Base-by-base conservation (phyloP, 2,113 vertebrate species). In the Catagonus wagneri region DNA sequence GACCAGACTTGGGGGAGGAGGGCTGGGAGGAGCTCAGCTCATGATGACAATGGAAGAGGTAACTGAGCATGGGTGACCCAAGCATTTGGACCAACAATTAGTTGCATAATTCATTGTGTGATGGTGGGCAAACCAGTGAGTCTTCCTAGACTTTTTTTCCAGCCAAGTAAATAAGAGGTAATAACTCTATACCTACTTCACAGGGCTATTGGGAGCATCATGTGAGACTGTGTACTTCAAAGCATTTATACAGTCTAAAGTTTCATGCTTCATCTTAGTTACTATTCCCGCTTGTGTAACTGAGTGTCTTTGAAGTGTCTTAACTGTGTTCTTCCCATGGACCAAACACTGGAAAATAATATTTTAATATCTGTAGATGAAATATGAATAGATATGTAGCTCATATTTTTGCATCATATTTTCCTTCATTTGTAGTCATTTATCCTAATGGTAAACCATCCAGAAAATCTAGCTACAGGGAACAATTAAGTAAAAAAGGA, bases 291-390 rank as follows among this genome's bases (percentile, higher is more conserved):
- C 29, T 83, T 89, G 63, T 89, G 6, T 56, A 81, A 79, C 34
- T 65, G 50, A 92, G 69, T 83, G 75, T 83, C 87, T 96, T 65
- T n/a, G 13, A 89, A 79, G 71, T 84, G 61, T 84, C 76, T 83
- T 83, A 69, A 72, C 22, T 25, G 29, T 84, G 39, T 88, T 93
- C 81, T 83, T 94, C 79, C 75, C 19, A 78, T 36, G 54, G 85
- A 74, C n/a, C 34, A 91, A 94, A 88, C 14, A 85, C 3, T 58
- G 56, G 56, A 89, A 97, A 93, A 78, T 61, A 66, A 61, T 74
- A 94, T 66, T 95, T 97, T 96, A 96, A 90, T 87, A 96, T 84
- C 58, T 80, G 65, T 75, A 90, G 81, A 80, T 79, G 68, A 97
- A 97, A 88, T 32, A 81, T 39, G 63, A 95, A 39, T 63, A 89